Evolutionary conservation across 2,113 vertebrate species (phyloP), one percentile per base, ranked within the genome.

Genomic region (Onychorhynchus coronatus): DNA sequence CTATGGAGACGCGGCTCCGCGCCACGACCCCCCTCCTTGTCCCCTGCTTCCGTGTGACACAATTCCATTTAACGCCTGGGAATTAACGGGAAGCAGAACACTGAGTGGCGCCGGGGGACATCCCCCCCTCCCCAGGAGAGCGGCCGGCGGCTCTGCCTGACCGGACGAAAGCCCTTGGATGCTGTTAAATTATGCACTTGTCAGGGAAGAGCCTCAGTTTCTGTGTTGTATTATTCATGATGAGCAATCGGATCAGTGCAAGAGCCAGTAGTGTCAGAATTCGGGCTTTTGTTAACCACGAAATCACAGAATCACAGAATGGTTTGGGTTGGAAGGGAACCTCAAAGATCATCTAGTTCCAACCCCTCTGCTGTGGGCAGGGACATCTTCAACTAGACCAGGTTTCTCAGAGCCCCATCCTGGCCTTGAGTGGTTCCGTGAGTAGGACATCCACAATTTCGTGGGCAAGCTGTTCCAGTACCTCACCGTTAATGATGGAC

Each of bases 1-100:
- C 74, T 56, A 12, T 35, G 82, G 88, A 33, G 81, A 87, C 55
- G 39, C 24, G 13, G 19, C 7, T 11, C 20, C 3, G 12, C 5
- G 5, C 19, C 30, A 8, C 5, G 49, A 3, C 4, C 16, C 7
- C 9, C 5, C 35, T 6, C 15, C 15, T 5, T 4, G 30, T 27
- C 5, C 20, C 28, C 11, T 5, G 8, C 13, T 11, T 15, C 77
- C 28, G 2, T 14, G 28, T 2, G 53, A 28, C 37, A 5, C 20
- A 14, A 15, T 20, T 20, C 12, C 31, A 1, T 5, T 1, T 16
- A 18, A 14, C 2, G 27, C 37, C 14, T 16, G 5, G 73, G 12
- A 76, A 44, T 3, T 2, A 31, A 10, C 10, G 56, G 7, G 35
- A 14, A 41, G 19, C 49, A 5, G 39, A 17, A 8, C 5, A 4